Evolutionary conservation across 2,113 vertebrate genomes (phyloP).

Genomic region (Narcine bancroftii): DNA sequence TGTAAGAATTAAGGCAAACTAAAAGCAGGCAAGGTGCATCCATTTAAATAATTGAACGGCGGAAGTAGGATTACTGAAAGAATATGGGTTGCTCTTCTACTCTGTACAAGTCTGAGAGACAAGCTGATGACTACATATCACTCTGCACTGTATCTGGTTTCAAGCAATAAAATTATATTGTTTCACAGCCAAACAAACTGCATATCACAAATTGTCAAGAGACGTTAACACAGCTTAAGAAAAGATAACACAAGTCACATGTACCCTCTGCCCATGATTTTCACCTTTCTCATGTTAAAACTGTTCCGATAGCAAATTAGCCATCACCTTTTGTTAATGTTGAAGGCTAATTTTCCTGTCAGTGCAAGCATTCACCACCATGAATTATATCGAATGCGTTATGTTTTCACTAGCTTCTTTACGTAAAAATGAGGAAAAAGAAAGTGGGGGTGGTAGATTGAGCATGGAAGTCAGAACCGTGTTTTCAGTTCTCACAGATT

Average conservation of each 20-base stretch:
- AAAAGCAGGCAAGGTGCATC: not conserved
- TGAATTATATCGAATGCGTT: not conserved
- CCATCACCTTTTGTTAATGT: not conserved
- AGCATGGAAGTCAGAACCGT: not conserved
- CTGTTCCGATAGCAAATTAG: constrained; percentile 19
- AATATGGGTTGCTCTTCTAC: not conserved
- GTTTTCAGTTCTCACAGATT: not conserved
- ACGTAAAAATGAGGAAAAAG: not conserved
- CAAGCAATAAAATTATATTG: not conserved
- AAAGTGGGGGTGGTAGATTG: not conserved
- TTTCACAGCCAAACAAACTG: not conserved
- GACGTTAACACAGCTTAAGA: not conserved
- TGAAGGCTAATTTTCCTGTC: constrained; percentile 31
- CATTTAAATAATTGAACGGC: not conserved
- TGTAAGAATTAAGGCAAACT: not conserved
- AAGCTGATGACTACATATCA: not conserved
- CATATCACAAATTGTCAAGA: not conserved
- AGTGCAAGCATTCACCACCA: not conserved
- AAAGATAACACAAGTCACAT: not conserved
- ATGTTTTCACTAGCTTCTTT: not conserved
- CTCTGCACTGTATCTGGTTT: not conserved
- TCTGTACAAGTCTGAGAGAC: not conserved
- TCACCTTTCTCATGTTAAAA: not conserved
- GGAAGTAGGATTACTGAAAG: not conserved
- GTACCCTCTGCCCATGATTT: constrained; percentile 7